Percentiles rank a stretch among this genome's conserved stretches.
Evolutionary conservation across 2,888 invertebrate species (phyloP).

Genomic region (Zonitis immaculata): DNA sequence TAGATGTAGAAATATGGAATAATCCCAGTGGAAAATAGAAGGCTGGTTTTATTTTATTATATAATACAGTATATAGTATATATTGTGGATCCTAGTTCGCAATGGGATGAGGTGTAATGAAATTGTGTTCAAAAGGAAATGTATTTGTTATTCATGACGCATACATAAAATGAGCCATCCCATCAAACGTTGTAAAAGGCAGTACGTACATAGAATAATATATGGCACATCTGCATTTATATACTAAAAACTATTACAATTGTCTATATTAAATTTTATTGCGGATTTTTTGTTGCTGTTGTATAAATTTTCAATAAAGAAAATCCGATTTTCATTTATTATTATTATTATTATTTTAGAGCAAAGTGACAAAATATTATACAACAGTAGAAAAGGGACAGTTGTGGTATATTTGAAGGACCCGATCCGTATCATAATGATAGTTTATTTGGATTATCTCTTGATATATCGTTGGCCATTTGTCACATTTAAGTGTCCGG

Average conservation of each 20-base stretch:
- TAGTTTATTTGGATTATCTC: conserved; percentile 25
- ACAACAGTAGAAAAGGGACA: conserved; percentile 11
- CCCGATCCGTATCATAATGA: conserved; percentile 17
- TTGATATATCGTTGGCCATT: conserved; percentile 23
- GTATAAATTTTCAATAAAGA: conserved; percentile 10
- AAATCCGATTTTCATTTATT: not conserved
- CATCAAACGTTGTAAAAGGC: conserved; percentile 30
- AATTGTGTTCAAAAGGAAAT: conserved; percentile 27
- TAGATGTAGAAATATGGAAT: conserved; percentile 10
- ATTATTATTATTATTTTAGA: too few relatives aligned
- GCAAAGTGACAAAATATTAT: conserved; percentile 13
- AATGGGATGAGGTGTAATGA: conserved; percentile 13
- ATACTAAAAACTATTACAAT: conserved; percentile 23
- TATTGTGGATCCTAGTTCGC: too few relatives aligned
- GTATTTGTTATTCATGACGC: conserved; percentile 31
- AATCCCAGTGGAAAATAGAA: conserved; percentile 16
- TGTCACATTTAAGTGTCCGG: conserved; percentile 22
- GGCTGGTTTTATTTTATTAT: too few relatives aligned
- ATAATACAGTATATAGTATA: too few relatives aligned
- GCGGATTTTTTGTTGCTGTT: too few relatives aligned
- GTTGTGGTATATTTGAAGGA: conserved; percentile 12
- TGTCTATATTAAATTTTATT: conserved; percentile 14
- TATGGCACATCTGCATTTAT: conserved; percentile 26
- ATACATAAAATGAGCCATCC: conserved; percentile 30
- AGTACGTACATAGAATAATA: conserved; percentile 28